A percentile compares a stretch with the other conserved stretches of the same genome.
Conservation (phyloP, 37 sponge, comb jelly and placozoan genomes). For the Chondrilla cf. caribensis region DNA sequence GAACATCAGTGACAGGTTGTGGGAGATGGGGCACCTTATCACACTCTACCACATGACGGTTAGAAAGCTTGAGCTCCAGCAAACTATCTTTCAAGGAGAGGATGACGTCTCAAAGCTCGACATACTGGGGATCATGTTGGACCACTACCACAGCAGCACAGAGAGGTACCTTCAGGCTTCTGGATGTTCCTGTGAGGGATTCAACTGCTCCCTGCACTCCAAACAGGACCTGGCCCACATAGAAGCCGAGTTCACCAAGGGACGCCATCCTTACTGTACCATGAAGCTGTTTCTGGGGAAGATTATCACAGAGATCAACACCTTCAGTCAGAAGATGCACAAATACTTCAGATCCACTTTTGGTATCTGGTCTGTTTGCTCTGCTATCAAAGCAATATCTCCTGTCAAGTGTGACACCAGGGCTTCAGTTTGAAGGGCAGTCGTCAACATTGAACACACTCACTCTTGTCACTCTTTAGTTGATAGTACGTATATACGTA, state of each 20-base stretch:
- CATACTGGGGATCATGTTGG: neutral
- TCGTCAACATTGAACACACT: no score
- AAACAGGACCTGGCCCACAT: neutral
- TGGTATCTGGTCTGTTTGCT: no score
- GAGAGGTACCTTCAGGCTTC: slow-evolving; percentile 1
- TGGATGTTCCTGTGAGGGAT: neutral
- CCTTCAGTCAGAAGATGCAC: neutral
- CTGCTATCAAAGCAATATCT: no score
- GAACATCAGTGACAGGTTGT: neutral
- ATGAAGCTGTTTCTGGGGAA: neutral
- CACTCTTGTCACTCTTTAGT: no score
- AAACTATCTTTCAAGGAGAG: neutral
- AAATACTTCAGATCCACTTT: neutral
- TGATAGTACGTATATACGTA: no score
- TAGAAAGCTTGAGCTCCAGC: neutral
- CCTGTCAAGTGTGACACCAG: no score
- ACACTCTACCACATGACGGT: neutral
- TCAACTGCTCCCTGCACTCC: neutral
- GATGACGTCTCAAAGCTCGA: neutral
- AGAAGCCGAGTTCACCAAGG: neutral
- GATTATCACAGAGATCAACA: neutral
- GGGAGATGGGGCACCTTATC: neutral
- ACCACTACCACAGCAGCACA: neutral
- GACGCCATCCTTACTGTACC: neutral
- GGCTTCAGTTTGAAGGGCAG: no score